These are phyloP conservation scores for Drosophila mercatorum DNA, from an alignment of 2,888 invertebrate species.

Conservation along the genomic window DNA sequence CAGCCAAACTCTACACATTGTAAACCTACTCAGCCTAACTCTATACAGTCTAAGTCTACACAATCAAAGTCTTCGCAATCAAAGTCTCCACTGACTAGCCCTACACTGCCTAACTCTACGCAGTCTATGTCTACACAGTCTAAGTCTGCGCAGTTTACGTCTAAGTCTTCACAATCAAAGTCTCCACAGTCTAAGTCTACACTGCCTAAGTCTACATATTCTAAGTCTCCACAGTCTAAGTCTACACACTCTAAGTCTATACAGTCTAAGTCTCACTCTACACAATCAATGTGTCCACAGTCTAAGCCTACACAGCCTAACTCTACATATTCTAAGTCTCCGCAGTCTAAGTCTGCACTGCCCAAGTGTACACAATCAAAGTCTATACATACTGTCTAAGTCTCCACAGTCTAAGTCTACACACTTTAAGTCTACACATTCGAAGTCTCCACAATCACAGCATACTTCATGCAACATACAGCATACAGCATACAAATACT, in stretches of 20 bases:
- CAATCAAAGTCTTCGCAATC: too few relatives aligned
- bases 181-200: too few relatives aligned
- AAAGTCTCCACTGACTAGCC: neutral
- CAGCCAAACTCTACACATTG: too few relatives aligned
- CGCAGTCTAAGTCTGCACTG: neutral
- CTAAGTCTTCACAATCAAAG: neutral
- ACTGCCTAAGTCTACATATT: neutral
- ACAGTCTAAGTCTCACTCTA: neutral
- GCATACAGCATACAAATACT: conserved; percentile 33
- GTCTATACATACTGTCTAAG: neutral
- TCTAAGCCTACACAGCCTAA: neutral
- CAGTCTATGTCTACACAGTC: neutral
- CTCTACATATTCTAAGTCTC: neutral
- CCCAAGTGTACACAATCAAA: neutral
- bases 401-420: neutral
- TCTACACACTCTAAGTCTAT: neutral
- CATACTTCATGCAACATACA: neutral
- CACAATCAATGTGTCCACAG: neutral
- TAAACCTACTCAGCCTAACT: too few relatives aligned
- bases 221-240: neutral
- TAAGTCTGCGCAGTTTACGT: too few relatives aligned
- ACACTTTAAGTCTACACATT: neutral
- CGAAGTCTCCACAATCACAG: neutral
- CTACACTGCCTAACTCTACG: too few relatives aligned
- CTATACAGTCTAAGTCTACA: neutral